phyloP scores from a whole-genome alignment of 2,888 invertebrate genomes.

The Eilema sororculum region DNA sequence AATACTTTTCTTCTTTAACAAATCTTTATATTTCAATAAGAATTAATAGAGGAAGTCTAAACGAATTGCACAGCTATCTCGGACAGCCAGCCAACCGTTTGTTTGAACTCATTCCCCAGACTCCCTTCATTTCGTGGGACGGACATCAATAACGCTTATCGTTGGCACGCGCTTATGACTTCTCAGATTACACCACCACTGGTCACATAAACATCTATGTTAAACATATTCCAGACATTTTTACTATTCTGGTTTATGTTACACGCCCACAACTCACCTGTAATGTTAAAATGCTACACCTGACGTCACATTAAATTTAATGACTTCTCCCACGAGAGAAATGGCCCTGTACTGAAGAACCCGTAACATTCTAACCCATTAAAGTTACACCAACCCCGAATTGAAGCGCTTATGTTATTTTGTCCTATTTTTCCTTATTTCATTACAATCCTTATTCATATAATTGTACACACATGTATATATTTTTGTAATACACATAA shows the following conservation, averaged over 20 bases:
- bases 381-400: conserved; percentile 6
- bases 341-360: conserved; percentile 23
- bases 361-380: conserved; percentile 17
- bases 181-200: conserved; percentile 43
- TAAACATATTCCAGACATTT: conserved; percentile 20
- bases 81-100: conserved; percentile 29
- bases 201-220: conserved; percentile 34
- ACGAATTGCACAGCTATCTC: conserved; percentile 36
- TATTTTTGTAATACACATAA: no score
- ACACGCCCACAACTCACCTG: background rate
- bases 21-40: conserved; percentile 37
- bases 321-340: conserved; percentile 16
- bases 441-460: background rate
- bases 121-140: conserved; percentile 51
- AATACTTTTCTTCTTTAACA: conserved; percentile 22
- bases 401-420: background rate
- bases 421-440: background rate
- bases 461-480: background rate
- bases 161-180: conserved; percentile 47
- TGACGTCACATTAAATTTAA: conserved; percentile 38
- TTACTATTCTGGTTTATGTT: background rate
- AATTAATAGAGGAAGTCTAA: conserved; percentile 37
- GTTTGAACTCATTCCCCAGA: conserved; percentile 35
- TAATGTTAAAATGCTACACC: conserved; percentile 33
- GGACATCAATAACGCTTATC: conserved; percentile 61